Evolutionary conservation across 2,113 vertebrate genomes (phyloP), one percentile per base, ranked within the genome.

Genomic region (Gymnogyps californianus): DNA sequence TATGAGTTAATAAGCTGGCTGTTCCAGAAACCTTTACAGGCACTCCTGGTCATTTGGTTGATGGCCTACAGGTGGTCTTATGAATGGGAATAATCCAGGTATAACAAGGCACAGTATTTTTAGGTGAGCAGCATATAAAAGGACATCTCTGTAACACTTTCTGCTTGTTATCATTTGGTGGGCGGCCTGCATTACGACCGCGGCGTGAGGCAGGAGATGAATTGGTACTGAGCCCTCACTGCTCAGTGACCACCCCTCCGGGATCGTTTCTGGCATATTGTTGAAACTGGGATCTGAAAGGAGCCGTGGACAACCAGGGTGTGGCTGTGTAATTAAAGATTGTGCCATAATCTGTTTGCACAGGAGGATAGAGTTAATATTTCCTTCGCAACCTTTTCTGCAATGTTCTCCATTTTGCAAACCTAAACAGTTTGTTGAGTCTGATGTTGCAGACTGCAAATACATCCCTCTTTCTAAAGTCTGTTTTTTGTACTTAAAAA

Each of bases 171-270:
- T 36, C 18, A 22, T 36, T 72, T 85, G 54, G 36, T 76, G 34
- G 49, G 31, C 69, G 85, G 17, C 24, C 31, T 59, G 19, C 15
- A 4, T 58, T 52, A 15, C 0, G 0, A n/a, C 36, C 1, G 4
- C 22, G 14, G 8, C 0, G 1, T 55, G 28, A 87, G 31, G 29
- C 55, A 79, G 29, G 74, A 76, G 55, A 22, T 83, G 12, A 72
- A 25, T 85, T 57, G 29, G 21, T 88, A 44, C 29, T n/a, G 36
- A 75, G n/a, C 40, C 18, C 49, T 61, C 21, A 4, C 21, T 61
- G 62, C 62, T 80, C 36, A 42, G 5, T 42, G 52, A 77, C 54
- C 62, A 77, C 2, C 10, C 11, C 29, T 71, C 26, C 67, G 52
- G 49, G 22, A 31, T 34, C 3, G 1, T 29, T 89, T 44, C 59